Evolutionary conservation across 64 coral and sea anemone genomes (phyloP).

Genomic region (Porites australiensis): DNA sequence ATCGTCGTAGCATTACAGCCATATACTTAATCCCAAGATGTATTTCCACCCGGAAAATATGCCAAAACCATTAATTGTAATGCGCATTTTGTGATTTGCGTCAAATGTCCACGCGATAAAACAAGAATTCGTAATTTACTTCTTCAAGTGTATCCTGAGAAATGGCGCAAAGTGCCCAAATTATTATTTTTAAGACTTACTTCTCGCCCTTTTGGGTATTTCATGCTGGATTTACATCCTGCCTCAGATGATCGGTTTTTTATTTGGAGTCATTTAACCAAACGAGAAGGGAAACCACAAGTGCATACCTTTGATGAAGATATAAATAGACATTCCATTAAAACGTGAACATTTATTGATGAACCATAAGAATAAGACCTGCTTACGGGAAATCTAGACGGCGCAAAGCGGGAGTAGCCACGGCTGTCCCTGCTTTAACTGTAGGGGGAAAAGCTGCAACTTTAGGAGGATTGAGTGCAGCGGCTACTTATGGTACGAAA

Average conservation of each 20-base stretch:
- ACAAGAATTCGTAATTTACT: neutral
- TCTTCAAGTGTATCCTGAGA: neutral
- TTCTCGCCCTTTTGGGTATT: neutral
- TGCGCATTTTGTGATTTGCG: constrained; percentile 25
- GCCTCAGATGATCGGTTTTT: neutral
- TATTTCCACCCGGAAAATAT: constrained; percentile 33
- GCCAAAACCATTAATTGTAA: constrained; percentile 32
- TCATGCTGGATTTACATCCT: constrained; percentile 18
- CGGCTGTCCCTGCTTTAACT: neutral
- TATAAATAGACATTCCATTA: too few species aligned
- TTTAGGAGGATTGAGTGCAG: constrained; percentile 32
- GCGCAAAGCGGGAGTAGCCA: constrained; percentile 22
- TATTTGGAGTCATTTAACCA: too few species aligned
- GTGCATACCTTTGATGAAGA: too few species aligned
- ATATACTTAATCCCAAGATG: constrained; percentile 21
- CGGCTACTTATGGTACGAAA: neutral
- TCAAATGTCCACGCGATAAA: constrained; percentile 29
- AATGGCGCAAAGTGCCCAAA: neutral
- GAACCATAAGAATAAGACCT: too few species aligned
- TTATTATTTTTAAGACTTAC: neutral
- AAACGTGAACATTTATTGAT: too few species aligned
- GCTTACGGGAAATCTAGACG: neutral
- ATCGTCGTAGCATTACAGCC: constrained; percentile 29
- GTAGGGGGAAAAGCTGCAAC: constrained; percentile 31
- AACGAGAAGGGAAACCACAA: too few species aligned